Evolutionary conservation across 37 sponge, comb jelly and placozoan genomes (phyloP).

Genomic region (Oopsacas minuta): DNA sequence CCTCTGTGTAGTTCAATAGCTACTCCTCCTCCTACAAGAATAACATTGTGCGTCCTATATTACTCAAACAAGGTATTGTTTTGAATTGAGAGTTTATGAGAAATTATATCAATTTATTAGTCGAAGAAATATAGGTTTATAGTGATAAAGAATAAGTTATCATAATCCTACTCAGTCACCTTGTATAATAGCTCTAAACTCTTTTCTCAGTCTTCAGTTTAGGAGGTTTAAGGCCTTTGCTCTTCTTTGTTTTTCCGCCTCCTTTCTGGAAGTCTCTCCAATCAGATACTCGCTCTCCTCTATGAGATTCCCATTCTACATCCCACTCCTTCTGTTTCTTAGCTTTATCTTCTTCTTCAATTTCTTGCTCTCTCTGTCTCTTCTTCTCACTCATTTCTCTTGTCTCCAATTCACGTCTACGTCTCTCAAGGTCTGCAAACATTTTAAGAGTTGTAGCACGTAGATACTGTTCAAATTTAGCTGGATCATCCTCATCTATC

Average conservation of each 20-base stretch:
- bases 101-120: no score
- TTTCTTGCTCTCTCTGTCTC: slow-evolving; percentile 33
- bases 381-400: slow-evolving; percentile 63
- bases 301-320: slow-evolving; percentile 65
- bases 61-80: no score
- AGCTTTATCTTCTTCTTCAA: slow-evolving; percentile 29
- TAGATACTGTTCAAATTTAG: slow-evolving; percentile 36
- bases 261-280: slow-evolving; percentile 77
- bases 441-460: slow-evolving; percentile 57
- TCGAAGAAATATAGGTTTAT: no score
- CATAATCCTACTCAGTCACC: background rate
- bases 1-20: background rate
- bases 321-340: slow-evolving; percentile 72
- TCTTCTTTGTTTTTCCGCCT: slow-evolving; percentile 67
- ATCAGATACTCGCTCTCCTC: slow-evolving; percentile 66
- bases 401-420: slow-evolving; percentile 64
- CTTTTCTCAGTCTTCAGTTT: slow-evolving; percentile 70
- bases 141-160: no score
- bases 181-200: background rate
- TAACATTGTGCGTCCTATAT: background rate
- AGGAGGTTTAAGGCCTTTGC: slow-evolving; percentile 60
- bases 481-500: slow-evolving; percentile 76
- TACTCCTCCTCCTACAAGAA: background rate
- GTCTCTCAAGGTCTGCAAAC: slow-evolving; percentile 77
- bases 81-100: no score